phyloP scores from a whole-genome alignment of 2,113 vertebrate species.

The Oncorhynchus gorbuscha region DNA sequence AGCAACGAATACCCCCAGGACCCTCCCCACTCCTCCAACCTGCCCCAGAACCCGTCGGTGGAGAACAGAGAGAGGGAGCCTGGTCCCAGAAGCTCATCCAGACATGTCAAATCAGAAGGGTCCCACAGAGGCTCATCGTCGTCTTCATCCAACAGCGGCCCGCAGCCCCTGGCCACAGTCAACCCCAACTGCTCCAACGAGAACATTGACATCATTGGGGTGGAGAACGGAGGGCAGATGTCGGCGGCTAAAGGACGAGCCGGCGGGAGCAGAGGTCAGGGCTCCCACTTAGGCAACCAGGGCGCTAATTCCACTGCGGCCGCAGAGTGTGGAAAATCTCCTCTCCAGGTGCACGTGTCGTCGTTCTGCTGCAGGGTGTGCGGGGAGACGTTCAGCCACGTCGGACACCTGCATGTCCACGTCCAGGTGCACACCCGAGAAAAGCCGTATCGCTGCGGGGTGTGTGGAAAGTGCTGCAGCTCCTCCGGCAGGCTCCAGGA shows the following conservation, averaged over 20 bases:
- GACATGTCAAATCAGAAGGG: constrained; percentile 65
- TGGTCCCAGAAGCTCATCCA: constrained; percentile 42
- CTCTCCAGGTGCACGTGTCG: constrained; percentile 62
- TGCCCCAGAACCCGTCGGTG: constrained; percentile 64
- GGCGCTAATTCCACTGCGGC: constrained; percentile 50
- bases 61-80: constrained; percentile 69
- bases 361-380: constrained; percentile 72
- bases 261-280: constrained; percentile 56
- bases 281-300: constrained; percentile 62
- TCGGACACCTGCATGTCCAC: constrained; percentile 68
- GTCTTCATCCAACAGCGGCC: constrained; percentile 42
- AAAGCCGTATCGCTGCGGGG: constrained; percentile 71
- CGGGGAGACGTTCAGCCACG: constrained; percentile 67
- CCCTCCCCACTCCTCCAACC: constrained; percentile 60
- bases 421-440: constrained; percentile 72
- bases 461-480: constrained; percentile 72
- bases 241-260: constrained; percentile 57
- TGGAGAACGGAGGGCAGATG: constrained; percentile 67
- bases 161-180: constrained; percentile 68
- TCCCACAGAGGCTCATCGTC: constrained; percentile 55
- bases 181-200: constrained; percentile 74
- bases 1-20: constrained; percentile 64
- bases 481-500: constrained; percentile 70
- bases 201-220: constrained; percentile 70
- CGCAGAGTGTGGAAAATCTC: constrained; percentile 66